Evolutionary conservation across 2,797 vertebrate genomes (phyloP).

Genomic region (Channallabes apus): DNA sequence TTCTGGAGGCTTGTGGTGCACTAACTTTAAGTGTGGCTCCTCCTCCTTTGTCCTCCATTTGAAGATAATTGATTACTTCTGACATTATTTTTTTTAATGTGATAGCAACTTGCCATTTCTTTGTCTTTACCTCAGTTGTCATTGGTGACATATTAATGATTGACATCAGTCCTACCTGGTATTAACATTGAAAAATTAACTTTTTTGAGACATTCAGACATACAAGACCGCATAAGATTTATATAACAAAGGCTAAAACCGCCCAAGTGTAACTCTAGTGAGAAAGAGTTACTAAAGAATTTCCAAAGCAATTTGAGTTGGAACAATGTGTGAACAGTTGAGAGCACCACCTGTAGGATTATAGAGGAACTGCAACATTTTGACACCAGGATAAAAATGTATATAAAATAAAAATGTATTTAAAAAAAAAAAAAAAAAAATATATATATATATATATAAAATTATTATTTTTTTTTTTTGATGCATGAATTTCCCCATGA

Average conservation of each 20-base stretch:
- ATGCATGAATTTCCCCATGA: no score
- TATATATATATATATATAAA: no score
- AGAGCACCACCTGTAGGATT: no score
- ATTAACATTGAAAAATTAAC: slow-evolving; percentile 11
- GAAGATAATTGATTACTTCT: not conserved
- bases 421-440: no score
- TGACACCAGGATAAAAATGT: no score
- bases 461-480: no score
- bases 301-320: no score
- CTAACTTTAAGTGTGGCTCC: not conserved
- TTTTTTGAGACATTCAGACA: not conserved
- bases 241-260: not conserved
- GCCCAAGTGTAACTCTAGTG: not conserved
- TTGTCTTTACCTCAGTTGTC: not conserved
- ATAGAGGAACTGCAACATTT: no score
- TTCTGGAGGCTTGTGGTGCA: not conserved
- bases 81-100: not conserved
- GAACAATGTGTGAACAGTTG: no score
- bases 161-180: not conserved
- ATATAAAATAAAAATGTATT: no score
- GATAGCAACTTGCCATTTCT: not conserved
- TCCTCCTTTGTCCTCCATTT: not conserved
- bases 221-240: not conserved
- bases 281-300: not conserved
- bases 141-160: not conserved